A percentile compares a stretch with the other conserved stretches of the same genome.
These are phyloP conservation scores for Grapholita molesta DNA, from an alignment of 1,140 invertebrate species.

Conservation along the genomic window DNA sequence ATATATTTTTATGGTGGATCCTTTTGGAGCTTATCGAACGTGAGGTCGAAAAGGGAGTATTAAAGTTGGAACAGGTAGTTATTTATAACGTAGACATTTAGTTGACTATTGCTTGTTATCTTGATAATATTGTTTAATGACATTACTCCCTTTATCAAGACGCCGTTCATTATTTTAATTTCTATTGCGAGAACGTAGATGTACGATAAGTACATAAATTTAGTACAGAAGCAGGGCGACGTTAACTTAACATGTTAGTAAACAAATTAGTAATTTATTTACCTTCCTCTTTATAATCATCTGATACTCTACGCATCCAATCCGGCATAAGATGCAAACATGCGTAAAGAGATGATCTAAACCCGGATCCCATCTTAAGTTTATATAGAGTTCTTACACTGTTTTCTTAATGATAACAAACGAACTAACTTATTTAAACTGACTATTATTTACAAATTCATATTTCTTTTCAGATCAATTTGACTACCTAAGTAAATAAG, in stretches of 20 bases:
- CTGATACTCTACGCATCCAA: neutral
- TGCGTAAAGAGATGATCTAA: neutral
- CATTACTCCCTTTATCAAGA: too few relatives aligned
- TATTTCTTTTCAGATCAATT: neutral
- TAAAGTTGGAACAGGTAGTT: too few relatives aligned
- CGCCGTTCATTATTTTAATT: too few relatives aligned
- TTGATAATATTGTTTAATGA: too few relatives aligned
- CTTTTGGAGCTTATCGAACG: too few relatives aligned
- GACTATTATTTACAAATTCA: neutral
- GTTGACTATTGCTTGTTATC: too few relatives aligned
- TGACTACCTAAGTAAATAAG: neutral
- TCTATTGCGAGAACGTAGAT: too few relatives aligned
- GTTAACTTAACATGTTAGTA: neutral
- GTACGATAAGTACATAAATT: too few relatives aligned
- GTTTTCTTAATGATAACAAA: neutral
- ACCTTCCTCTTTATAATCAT: slow-evolving; percentile 14
- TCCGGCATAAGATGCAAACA: slow-evolving; percentile 9
- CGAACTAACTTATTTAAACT: neutral
- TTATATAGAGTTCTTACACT: neutral
- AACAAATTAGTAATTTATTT: neutral
- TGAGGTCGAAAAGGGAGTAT: too few relatives aligned
- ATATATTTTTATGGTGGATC: too few relatives aligned
- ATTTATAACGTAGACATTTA: too few relatives aligned
- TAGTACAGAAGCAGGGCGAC: too few relatives aligned
- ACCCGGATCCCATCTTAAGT: neutral